phyloP scores from a whole-genome alignment of 2,113 vertebrate genomes.

The Pseudois nayaur region DNA sequence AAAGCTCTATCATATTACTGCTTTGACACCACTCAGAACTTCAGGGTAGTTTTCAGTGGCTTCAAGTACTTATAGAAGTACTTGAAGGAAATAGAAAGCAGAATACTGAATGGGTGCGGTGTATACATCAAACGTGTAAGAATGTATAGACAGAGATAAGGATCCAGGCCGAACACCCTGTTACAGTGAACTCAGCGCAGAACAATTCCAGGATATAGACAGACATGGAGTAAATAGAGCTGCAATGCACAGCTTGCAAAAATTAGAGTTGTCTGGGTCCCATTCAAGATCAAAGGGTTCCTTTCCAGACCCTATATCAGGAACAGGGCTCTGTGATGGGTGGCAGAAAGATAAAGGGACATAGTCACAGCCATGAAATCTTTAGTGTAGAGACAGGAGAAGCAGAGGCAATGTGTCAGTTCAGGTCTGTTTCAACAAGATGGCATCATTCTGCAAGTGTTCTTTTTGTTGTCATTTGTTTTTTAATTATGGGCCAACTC shows the following conservation, averaged over 20 bases:
- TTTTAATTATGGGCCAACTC: not conserved
- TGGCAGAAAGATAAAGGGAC: not conserved
- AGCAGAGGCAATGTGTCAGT: not conserved
- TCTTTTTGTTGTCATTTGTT: not conserved
- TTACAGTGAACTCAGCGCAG: not conserved
- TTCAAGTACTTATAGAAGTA: constrained; percentile 49
- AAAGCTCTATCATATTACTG: constrained; percentile 46
- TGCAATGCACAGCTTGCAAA: not conserved
- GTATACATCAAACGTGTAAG: constrained; percentile 41
- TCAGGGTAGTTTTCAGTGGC: constrained; percentile 46
- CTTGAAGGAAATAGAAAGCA: constrained; percentile 38
- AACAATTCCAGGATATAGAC: constrained; percentile 47
- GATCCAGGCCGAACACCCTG: not conserved
- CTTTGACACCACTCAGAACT: constrained; percentile 52
- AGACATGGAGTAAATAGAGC: not conserved
- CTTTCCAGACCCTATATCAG: constrained; percentile 20
- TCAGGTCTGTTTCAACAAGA: not conserved
- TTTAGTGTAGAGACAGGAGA: not conserved
- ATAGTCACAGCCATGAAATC: not conserved
- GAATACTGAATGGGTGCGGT: not conserved
- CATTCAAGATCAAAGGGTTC: constrained; percentile 51
- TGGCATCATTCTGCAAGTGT: not conserved
- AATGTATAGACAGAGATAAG: constrained; percentile 56
- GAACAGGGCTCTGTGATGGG: not conserved
- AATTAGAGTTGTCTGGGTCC: constrained; percentile 36